phyloP scores from a whole-genome alignment of 2,888 invertebrate species.

The Criorhina ranunculi region DNA sequence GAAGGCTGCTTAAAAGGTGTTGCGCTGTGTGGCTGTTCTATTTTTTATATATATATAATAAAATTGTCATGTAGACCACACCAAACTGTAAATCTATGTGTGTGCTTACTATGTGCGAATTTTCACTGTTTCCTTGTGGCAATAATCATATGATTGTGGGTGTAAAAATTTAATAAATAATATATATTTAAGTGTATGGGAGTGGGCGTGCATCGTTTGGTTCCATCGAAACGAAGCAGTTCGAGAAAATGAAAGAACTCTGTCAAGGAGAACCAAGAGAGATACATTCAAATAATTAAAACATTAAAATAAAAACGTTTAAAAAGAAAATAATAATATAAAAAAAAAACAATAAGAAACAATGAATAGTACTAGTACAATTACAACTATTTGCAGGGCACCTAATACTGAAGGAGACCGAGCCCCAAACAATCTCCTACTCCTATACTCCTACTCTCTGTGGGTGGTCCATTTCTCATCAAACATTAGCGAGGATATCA shows the following conservation, averaged over 20 bases:
- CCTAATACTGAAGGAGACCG: slow-evolving; percentile 58
- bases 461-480: slow-evolving; percentile 44
- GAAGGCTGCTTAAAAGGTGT: slow-evolving; percentile 3
- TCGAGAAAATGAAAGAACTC: slow-evolving; percentile 29
- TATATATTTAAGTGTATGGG: slow-evolving; percentile 48
- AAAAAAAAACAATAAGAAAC: slow-evolving; percentile 67
- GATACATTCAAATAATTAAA: slow-evolving; percentile 46
- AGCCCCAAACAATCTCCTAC: slow-evolving; percentile 58
- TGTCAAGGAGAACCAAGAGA: slow-evolving; percentile 12
- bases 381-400: slow-evolving; percentile 65
- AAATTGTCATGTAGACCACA: slow-evolving; percentile 63
- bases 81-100: slow-evolving; percentile 10
- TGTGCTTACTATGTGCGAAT: background rate
- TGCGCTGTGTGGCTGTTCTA: slow-evolving; percentile 25
- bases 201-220: slow-evolving; percentile 36
- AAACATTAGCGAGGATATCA: slow-evolving; percentile 79
- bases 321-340: slow-evolving; percentile 63
- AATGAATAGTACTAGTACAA: slow-evolving; percentile 72
- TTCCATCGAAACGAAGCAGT: slow-evolving; percentile 22
- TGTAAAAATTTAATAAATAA: slow-evolving; percentile 64
- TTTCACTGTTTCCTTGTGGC: background rate
- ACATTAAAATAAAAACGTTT: slow-evolving; percentile 61
- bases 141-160: slow-evolving; percentile 16
- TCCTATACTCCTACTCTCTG: slow-evolving; percentile 20
- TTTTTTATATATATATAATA: slow-evolving; percentile 36